Evolutionary conservation across 2,113 vertebrate species (phyloP), one percentile per base, ranked within the genome.

Genomic region (Dromaius novaehollandiae): DNA sequence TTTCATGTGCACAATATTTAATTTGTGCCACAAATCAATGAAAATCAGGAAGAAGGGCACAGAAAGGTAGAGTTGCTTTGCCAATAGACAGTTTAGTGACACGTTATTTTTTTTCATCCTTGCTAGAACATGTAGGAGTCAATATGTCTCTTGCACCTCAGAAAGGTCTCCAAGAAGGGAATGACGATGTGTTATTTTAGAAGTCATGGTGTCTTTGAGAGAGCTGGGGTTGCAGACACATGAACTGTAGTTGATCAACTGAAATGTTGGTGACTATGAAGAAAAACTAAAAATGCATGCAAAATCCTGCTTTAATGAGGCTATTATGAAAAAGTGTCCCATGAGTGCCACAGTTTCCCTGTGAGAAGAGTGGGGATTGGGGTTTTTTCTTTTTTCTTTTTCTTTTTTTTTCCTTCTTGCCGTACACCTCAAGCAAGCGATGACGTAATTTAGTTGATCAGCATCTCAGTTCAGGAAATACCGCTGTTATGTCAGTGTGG

Each of bases 361-460:
- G 30, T 58, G 17, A 58, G 56, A 58, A 58, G 30, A 34, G 56
- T 58, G 56, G 19, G 30, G 56, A 19, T 19, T 58, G 56, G 5
- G 16, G 25, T 28, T 56, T 56, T 56, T 32, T 19, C 8, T 19
- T 32, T 32, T 32, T 34, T 26, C 25, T 55, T 26, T 56, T 15
- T 56, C 38, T 24, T 28, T 26, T 55, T 56, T 56, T 36, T 51
- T 12, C 11, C 6, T 46, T 71, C 42, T n/a, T 50, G 65, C 19
- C 34, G 32, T 30, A n/a, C 18, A 77, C 22, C 28, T n/a, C 24
- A 19, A n/a, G 32, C 0, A 1, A 71, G 28, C 28, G 71, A 4
- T 30, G 32, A 40, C 32, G 63, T 53, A 7, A 4, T 74, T 32
- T 60, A 61, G 76, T 4, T 73, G 58, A 64, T 88, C 66, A 73